Evolutionary conservation across 2,113 vertebrate genomes (phyloP).

Genomic region (Chelonoidis abingdonii): DNA sequence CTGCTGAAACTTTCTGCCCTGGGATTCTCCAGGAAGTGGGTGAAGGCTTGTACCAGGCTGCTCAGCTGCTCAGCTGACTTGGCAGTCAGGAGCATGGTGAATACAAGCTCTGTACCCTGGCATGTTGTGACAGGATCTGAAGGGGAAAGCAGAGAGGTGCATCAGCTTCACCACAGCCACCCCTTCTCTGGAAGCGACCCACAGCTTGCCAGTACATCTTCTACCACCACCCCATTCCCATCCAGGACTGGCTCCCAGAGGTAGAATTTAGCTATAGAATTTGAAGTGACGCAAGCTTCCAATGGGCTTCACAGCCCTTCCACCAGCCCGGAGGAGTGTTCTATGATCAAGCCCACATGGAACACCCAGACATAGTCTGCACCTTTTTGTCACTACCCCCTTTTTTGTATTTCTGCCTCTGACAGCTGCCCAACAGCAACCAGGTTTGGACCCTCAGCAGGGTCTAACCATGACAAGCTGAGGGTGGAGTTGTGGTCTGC

Average conservation of each 20-base stretch:
- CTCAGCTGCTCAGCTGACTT: slow-evolving; percentile 24
- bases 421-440: neutral
- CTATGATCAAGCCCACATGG: neutral
- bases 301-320: neutral
- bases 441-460: accelerated
- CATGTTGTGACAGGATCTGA: slow-evolving; percentile 19
- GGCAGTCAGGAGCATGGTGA: slow-evolving; percentile 26
- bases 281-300: neutral
- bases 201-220: neutral
- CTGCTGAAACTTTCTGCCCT: neutral
- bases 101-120: neutral
- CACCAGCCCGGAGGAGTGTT: too few species aligned
- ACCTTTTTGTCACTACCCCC: neutral
- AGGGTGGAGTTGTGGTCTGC: neutral
- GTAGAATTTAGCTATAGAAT: neutral
- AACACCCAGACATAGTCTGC: neutral
- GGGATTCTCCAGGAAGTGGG: neutral
- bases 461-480: neutral
- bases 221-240: neutral
- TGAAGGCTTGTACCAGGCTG: slow-evolving; percentile 15
- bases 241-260: neutral
- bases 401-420: neutral
- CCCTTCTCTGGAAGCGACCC: neutral
- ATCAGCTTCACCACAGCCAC: neutral
- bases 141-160: neutral